Evolutionary conservation across 2,888 invertebrate species (phyloP), one percentile per base, ranked within the genome.

Genomic region (Dasypogon diadema): DNA sequence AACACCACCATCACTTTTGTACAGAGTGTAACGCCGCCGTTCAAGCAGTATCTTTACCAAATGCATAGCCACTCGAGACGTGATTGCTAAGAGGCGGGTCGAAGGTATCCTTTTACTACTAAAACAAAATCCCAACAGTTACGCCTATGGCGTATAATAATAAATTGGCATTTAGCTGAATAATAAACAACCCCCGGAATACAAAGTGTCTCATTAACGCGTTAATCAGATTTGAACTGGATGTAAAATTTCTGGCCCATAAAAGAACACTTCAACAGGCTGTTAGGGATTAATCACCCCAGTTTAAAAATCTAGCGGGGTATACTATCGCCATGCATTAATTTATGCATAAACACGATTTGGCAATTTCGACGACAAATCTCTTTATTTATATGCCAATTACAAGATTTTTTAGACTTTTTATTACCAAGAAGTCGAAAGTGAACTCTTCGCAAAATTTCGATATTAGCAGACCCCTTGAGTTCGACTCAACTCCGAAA

Each of bases 351-450:
- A 70, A 72, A 42, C 77, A 77, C 63, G 77, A 72, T 72, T 51
- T 51, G 34, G 77, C 72, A 77, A 77, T 77, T 77, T 60, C 72
- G 72, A 54, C 14, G 75, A 72, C 77, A 77, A 77, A 77, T 77
- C 75, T 70, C 75, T 77, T 75, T 75, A 75, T 75, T 77, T 77
- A 75, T 73, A 37, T 30, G 6, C 21, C 30, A 54, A 70, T 70
- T 54, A 70, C 12, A 14, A 6, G n/a, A 6, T 48, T 48, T 48
- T 48, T 12, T 14, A 14, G 16, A n/a, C 14, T 14, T 16, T 6
- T 48, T 14, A 4, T 14, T 14, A 46, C 12, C 14, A 46, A 48
- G 14, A 5, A n/a, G 22, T 21, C 54, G 2, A 8, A 21, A 18
- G 8, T 22, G n/a, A 48, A 48, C 16, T 48, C 48, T n/a, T 48